Evolutionary conservation across 2,797 vertebrate species (phyloP).

Genomic region (Lutjanus campechanus): DNA sequence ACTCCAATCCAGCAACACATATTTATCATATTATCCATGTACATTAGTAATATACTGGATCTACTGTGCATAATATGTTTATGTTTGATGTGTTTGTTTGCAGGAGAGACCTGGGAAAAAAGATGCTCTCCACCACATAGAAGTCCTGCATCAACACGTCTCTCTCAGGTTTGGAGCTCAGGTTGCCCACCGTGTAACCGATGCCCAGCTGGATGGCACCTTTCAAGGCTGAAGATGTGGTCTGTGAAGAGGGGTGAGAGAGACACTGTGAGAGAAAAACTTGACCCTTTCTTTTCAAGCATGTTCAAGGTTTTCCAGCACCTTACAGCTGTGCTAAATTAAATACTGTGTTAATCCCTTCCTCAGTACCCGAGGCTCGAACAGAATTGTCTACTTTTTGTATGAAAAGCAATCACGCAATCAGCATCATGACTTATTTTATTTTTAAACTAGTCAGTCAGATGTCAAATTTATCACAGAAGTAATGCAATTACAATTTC

Average conservation of each 20-base stretch:
- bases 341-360: too few species aligned
- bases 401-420: too few species aligned
- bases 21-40: constrained; percentile 6
- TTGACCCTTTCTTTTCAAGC: too few species aligned
- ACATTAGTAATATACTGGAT: neutral
- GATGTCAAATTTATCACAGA: too few species aligned
- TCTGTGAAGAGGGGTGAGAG: constrained; percentile 79
- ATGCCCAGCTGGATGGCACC: constrained; percentile 98
- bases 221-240: constrained; percentile 96
- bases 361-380: too few species aligned
- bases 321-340: too few species aligned
- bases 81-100: constrained; percentile 1
- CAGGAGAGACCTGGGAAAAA: constrained; percentile 92
- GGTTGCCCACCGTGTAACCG: constrained; percentile 96
- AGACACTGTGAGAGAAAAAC: neutral
- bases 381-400: too few species aligned
- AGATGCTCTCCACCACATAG: constrained; percentile 98
- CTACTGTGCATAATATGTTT: too few species aligned
- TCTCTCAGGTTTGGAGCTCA: constrained; percentile 97
- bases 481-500: too few species aligned
- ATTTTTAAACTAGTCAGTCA: too few species aligned
- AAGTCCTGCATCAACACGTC: constrained; percentile 99
- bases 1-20: neutral
- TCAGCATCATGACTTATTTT: too few species aligned
- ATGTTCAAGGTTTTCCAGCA: too few species aligned